These are phyloP conservation scores for Mus caroli DNA, from an alignment of 2,797 vertebrate genomes.

Conservation along the genomic window DNA sequence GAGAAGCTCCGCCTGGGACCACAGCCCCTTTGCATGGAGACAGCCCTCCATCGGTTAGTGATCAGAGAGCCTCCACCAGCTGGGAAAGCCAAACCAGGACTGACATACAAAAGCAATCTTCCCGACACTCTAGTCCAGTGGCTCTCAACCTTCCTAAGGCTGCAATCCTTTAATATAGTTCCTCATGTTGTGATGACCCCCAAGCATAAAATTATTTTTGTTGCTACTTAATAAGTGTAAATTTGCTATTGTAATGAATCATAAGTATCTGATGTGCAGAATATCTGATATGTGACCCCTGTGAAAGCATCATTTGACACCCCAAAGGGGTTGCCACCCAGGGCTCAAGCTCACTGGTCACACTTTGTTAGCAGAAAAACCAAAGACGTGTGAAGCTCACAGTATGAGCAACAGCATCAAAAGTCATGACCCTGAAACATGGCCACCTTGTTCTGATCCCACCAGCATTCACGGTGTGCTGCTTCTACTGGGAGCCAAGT, in stretches of 20 bases:
- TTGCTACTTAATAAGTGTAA: background rate
- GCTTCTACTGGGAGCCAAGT: conserved; percentile 14
- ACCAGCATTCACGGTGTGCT: accelerated
- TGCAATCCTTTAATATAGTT: background rate
- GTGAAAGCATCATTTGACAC: background rate
- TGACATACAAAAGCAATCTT: background rate
- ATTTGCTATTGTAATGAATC: background rate
- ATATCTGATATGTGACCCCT: too few relatives aligned
- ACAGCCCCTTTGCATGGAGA: background rate
- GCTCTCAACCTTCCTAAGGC: background rate
- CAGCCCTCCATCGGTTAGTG: background rate
- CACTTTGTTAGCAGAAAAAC: conserved; percentile 42
- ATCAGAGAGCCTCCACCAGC: background rate
- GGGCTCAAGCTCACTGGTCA: background rate
- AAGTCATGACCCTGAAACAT: background rate
- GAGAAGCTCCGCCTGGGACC: background rate
- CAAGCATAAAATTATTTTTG: background rate
- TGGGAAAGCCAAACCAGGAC: background rate
- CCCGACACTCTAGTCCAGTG: background rate
- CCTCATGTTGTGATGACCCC: background rate
- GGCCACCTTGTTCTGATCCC: background rate
- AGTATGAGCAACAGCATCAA: background rate
- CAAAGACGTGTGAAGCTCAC: background rate
- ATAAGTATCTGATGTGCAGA: background rate
- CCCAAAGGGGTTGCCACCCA: background rate